Base-by-base conservation (phyloP, 23 tunicate genomes). In the Trididemnum nubilum region DNA sequence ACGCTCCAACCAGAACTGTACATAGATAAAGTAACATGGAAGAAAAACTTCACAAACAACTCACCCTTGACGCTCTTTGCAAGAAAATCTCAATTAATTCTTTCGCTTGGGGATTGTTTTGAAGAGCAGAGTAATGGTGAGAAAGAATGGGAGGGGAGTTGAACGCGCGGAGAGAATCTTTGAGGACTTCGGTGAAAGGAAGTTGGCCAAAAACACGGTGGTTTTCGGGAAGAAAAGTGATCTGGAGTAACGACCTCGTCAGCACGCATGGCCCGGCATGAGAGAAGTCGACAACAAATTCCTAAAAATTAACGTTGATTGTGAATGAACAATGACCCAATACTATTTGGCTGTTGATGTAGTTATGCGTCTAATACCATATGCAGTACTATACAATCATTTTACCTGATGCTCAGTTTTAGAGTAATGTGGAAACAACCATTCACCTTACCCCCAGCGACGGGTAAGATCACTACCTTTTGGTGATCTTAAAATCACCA, bases 91-190 rank as follows among this genome's bases (percentile, higher is more conserved):
- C 97, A 33, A 88, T 32, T 35, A 54, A 58, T 33, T 72, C 81
- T 77, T 85, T 91, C 0, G 87, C 97, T 35, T 60, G 49, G 22
- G 84, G 37, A 49, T 72, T 72, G 64, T 78, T 82, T n/a, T 44
- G 82, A 3, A 92, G 72, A 15, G 69, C 34, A 1, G 87, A 79
- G 65, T 66, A 87, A 23, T 73, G 71, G 23, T 85, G 2, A 26
- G 97, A 92, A 33, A 93, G 80, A 0, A 76, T 31, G 12, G 87
- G 89, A 12, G 98, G 93, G 28, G 84, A 67, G 50, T 84, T 87
- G 65, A 87, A 88, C 1, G 83, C 39, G 35, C 92, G 92, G 40
- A 93, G 63, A 21, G 93, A 88, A n/a, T 93, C 98, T 58, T 76
- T 81, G n/a, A 91, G 28, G 28, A 83, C 74, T 19, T 91, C 97